Conservation (phyloP, 2,113 vertebrate species). For the Chrysochloris asiatica region DNA sequence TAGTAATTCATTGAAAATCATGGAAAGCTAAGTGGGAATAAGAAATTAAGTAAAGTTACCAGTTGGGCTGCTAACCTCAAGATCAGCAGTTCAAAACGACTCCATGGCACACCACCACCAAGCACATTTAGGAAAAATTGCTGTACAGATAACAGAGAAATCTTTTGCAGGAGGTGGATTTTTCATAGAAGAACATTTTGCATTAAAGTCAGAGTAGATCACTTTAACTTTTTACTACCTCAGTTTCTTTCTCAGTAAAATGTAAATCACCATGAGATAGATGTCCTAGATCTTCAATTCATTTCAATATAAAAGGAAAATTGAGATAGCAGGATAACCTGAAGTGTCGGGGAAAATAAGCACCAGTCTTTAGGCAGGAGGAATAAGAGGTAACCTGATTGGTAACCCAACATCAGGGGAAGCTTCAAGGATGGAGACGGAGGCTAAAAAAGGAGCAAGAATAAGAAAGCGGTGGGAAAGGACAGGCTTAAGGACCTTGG, state of each 20-base stretch:
- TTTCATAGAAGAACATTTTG: background rate
- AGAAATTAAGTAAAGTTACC: constrained; percentile 3
- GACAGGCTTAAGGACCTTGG: background rate
- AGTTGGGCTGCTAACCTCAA: too few species aligned
- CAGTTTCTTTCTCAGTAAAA: background rate
- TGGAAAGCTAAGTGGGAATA: background rate
- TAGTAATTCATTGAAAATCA: constrained; percentile 33
- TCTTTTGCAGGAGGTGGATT: background rate
- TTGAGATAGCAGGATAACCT: background rate
- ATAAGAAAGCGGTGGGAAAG: background rate
- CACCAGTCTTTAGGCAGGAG: background rate
- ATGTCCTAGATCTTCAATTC: background rate
- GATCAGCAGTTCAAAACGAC: too few species aligned
- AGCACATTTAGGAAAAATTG: background rate
- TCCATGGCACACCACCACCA: too few species aligned
- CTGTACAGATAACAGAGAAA: background rate
- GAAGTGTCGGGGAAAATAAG: background rate
- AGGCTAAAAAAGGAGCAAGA: background rate
- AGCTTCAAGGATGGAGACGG: background rate
- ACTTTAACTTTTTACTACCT: background rate
- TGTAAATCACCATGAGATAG: background rate
- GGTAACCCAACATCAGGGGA: background rate
- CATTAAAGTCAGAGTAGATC: too few species aligned
- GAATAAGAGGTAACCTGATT: background rate
- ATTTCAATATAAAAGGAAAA: background rate